These are phyloP conservation scores for Spialia ferax DNA, from an alignment of 2,888 invertebrate genomes.

Conservation along the genomic window DNA sequence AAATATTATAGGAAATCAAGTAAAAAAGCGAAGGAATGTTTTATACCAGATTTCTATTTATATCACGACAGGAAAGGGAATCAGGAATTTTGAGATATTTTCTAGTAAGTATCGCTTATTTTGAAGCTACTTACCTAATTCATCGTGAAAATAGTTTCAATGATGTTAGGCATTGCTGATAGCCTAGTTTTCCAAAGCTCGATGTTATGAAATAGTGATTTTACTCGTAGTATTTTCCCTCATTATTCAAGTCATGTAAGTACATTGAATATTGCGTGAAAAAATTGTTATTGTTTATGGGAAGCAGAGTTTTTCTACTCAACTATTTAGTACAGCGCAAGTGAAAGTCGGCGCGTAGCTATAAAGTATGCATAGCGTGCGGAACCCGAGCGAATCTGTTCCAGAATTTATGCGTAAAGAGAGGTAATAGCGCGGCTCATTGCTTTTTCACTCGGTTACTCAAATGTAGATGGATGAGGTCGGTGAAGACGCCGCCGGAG, in stretches of 20 bases:
- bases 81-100: background rate
- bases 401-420: slow-evolving; percentile 72
- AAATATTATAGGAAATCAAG: slow-evolving; percentile 25
- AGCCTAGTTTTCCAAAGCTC: background rate
- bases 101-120: background rate
- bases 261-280: background rate
- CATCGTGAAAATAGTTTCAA: background rate
- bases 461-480: slow-evolving; percentile 83
- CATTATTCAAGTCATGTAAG: too few relatives aligned
- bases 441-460: slow-evolving; percentile 84
- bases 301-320: slow-evolving; percentile 21
- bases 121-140: too few relatives aligned
- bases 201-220: background rate
- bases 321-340: slow-evolving; percentile 36
- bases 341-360: slow-evolving; percentile 37
- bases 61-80: background rate
- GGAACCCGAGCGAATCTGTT: slow-evolving; percentile 58
- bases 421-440: slow-evolving; percentile 81
- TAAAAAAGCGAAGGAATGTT: slow-evolving; percentile 21
- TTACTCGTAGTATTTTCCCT: too few relatives aligned
- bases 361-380: slow-evolving; percentile 47
- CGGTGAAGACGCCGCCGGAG: slow-evolving; percentile 70
- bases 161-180: background rate
- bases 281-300: slow-evolving; percentile 2
- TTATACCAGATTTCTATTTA: slow-evolving; percentile 3